Evolutionary conservation across 2,797 vertebrate genomes (phyloP), one percentile per base, ranked within the genome.

Genomic region (Typhlichthys subterraneus): DNA sequence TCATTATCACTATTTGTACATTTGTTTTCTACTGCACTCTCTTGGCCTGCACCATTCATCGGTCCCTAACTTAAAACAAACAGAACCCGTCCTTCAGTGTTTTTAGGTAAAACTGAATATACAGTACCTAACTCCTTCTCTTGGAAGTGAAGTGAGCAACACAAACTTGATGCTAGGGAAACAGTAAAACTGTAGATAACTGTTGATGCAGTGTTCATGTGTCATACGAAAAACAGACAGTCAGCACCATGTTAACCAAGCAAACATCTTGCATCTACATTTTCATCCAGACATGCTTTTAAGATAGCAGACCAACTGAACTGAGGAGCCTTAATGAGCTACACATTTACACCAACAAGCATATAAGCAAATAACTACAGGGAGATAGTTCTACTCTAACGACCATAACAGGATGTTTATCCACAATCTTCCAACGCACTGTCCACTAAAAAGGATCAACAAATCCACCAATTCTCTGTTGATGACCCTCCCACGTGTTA

Each of bases 271-370:
- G 56, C 73, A n/a, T 56, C 55, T 69, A 53, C 49, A 19, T 45
- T 42, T 67, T 72, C 70, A 38, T 71, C 69, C 79, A 75, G 1
- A 60, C 81, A 83, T 85, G 82, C 76, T 70, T 73, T 29, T n/a
- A 69, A 45, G 63, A 59, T 31, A 31, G 51, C 42, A 19, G 58
- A 72, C 68, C 61, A 53, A 59, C 59, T 14, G 58, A 62, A 70
- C 2, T 65, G 69, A 66, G 54, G 65, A 62, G 59, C 58, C 72
- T 67, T 52, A 55, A 67, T 2, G 61, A 73, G 72, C 70, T 83
- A 82, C 66, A 72, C 75, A 3, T 63, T 50, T 47, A 83, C 58
- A 75, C 66, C 57, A 3, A 62, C 59, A 10, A 60, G 76, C 73
- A 82, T 69, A 29, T 70, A 63, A 57, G 77, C 58, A 68, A 54